Percentiles rank a stretch among this genome's conserved stretches.
phyloP scores from a whole-genome alignment of 2,888 invertebrate genomes.

The Pterostichus niger region DNA sequence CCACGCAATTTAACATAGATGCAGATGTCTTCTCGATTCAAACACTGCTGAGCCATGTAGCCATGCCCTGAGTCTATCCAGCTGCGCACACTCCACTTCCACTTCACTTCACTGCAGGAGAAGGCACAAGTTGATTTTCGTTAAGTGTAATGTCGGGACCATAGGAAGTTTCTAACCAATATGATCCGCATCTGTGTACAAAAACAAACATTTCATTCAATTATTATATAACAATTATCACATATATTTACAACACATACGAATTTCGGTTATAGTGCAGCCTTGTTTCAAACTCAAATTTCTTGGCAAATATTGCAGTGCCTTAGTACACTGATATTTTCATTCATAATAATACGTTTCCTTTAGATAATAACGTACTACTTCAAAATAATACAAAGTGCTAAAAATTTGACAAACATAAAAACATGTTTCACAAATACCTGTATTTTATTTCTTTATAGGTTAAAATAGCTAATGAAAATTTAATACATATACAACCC shows the following conservation, averaged over 20 bases:
- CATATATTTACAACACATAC: too few species aligned
- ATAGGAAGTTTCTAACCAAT: slow-evolving; percentile 43
- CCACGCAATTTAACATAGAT: slow-evolving; percentile 53
- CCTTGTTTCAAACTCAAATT: not conserved
- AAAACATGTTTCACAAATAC: too few species aligned
- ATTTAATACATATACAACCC: slow-evolving; percentile 15
- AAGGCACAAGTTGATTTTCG: slow-evolving; percentile 12
- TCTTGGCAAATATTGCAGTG: not conserved
- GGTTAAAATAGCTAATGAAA: slow-evolving; percentile 35
- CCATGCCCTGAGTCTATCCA: slow-evolving; percentile 73
- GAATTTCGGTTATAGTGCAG: too few species aligned
- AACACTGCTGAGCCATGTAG: slow-evolving; percentile 71
- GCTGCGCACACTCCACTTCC: slow-evolving; percentile 26
- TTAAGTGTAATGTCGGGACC: slow-evolving; percentile 52
- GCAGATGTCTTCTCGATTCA: slow-evolving; percentile 18
- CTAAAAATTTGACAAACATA: too few species aligned
- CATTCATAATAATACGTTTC: slow-evolving; percentile 11
- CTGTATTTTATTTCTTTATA: slow-evolving; percentile 4
- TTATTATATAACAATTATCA: slow-evolving; percentile 3
- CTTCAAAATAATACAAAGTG: not conserved
- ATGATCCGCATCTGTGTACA: slow-evolving; percentile 57
- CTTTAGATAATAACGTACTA: not conserved
- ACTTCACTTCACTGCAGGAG: slow-evolving; percentile 51
- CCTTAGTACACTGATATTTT: not conserved
- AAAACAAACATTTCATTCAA: slow-evolving; percentile 43